Evolutionary conservation across 2,797 vertebrate species (phyloP).

Genomic region (Chelidonichthys spinosus): DNA sequence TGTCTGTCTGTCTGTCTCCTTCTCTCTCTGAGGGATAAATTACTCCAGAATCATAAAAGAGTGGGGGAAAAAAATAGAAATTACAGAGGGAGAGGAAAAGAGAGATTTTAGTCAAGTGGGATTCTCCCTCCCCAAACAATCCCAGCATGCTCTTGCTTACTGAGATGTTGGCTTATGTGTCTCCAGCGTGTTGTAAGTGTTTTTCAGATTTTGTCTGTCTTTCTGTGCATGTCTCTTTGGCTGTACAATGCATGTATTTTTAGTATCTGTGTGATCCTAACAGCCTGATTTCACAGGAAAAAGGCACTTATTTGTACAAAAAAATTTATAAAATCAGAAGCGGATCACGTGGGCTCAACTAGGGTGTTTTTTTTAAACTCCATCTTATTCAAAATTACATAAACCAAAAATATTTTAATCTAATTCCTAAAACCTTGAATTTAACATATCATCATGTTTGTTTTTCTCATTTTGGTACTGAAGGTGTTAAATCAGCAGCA

Average conservation of each 20-base stretch:
- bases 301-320: conserved; percentile 49
- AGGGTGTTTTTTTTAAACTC: background rate
- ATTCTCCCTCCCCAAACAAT: conserved; percentile 89
- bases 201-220: conserved; percentile 58
- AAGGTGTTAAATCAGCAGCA: conserved; percentile 11
- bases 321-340: conserved; percentile 26
- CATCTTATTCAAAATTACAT: background rate
- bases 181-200: conserved; percentile 55
- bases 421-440: conserved; percentile 2
- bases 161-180: conserved; percentile 58
- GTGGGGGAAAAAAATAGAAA: conserved; percentile 82
- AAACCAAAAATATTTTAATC: background rate
- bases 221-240: conserved; percentile 47
- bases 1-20: conserved; percentile 47
- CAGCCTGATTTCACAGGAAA: conserved; percentile 41
- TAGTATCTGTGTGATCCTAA: conserved; percentile 25
- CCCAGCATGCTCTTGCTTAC: conserved; percentile 62
- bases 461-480: background rate
- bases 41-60: conserved; percentile 97
- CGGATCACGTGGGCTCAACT: background rate
- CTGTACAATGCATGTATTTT: conserved; percentile 41
- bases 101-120: conserved; percentile 90
- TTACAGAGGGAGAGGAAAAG: conserved; percentile 63
- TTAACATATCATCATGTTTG: background rate
- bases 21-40: conserved; percentile 95